phyloP scores from a whole-genome alignment of 2,888 invertebrate genomes.

The Ochropacha duplaris region DNA sequence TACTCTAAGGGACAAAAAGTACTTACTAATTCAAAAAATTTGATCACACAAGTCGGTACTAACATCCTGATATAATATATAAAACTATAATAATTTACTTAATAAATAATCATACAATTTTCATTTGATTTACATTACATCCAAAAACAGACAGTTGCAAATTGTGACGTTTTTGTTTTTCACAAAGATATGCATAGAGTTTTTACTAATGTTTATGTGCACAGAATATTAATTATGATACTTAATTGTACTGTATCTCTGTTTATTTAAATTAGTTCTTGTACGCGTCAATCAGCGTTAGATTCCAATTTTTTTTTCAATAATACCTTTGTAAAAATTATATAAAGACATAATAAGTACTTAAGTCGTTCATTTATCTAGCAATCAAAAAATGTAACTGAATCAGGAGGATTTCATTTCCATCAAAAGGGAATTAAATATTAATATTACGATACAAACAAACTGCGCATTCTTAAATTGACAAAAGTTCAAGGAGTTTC shows the following conservation, averaged over 20 bases:
- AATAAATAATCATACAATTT: conserved; percentile 27
- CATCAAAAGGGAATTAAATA: conserved; percentile 23
- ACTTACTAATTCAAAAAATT: conserved; percentile 73
- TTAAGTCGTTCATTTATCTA: not conserved
- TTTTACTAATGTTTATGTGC: not conserved
- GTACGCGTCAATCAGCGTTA: too few species aligned
- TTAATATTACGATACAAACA: conserved; percentile 36
- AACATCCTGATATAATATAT: conserved; percentile 55
- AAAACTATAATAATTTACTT: conserved; percentile 31
- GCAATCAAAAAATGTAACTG: not conserved
- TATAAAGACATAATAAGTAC: not conserved
- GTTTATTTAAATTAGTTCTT: too few species aligned
- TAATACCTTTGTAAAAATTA: not conserved
- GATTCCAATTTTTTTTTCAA: too few species aligned
- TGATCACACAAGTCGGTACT: conserved; percentile 74
- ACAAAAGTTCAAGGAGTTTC: conserved; percentile 62
- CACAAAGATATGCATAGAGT: not conserved
- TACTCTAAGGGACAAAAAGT: too few species aligned
- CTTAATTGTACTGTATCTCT: too few species aligned
- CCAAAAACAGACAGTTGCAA: conserved; percentile 35
- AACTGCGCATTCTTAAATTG: conserved; percentile 48
- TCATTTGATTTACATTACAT: conserved; percentile 36
- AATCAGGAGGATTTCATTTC: not conserved
- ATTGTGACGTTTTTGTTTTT: conserved; percentile 15
- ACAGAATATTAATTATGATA: not conserved